These are phyloP conservation scores for Cynodonichthys magdalenae DNA, from an alignment of 2,797 vertebrate genomes.

Conservation along the genomic window DNA sequence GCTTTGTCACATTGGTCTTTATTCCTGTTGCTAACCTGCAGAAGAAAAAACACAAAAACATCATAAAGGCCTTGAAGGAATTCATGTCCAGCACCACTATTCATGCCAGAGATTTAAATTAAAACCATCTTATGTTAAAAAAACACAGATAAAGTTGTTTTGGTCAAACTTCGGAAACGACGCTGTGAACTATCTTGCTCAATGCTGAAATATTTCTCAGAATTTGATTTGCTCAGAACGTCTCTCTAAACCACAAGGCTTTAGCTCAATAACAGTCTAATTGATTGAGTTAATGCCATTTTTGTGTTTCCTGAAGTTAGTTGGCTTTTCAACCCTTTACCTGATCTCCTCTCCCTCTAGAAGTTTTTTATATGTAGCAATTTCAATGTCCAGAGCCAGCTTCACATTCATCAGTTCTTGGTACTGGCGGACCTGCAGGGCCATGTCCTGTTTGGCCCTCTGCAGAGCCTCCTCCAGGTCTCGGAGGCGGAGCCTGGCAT, in stretches of 20 bases:
- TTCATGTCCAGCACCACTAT: too few species aligned
- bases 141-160: too few species aligned
- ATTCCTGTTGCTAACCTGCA: constrained; percentile 72
- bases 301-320: too few species aligned
- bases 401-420: constrained; percentile 93
- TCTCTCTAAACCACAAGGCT: too few species aligned
- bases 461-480: constrained; percentile 88
- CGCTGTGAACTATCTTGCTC: too few species aligned
- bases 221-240: too few species aligned
- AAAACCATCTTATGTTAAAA: too few species aligned
- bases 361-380: constrained; percentile 82
- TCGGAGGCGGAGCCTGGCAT: constrained; percentile 82
- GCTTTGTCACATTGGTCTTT: constrained; percentile 71
- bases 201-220: too few species aligned
- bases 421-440: constrained; percentile 87
- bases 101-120: too few species aligned
- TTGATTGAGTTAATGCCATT: too few species aligned
- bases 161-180: too few species aligned
- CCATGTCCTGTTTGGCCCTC: constrained; percentile 91
- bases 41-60: constrained; percentile 8
- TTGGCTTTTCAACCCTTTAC: constrained; percentile 36
- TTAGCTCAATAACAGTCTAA: too few species aligned
- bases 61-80: not conserved
- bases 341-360: constrained; percentile 84
- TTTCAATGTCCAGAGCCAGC: constrained; percentile 93